Base-by-base conservation (phyloP, 2,888 invertebrate genomes). In the Aporophyla nigra region DNA sequence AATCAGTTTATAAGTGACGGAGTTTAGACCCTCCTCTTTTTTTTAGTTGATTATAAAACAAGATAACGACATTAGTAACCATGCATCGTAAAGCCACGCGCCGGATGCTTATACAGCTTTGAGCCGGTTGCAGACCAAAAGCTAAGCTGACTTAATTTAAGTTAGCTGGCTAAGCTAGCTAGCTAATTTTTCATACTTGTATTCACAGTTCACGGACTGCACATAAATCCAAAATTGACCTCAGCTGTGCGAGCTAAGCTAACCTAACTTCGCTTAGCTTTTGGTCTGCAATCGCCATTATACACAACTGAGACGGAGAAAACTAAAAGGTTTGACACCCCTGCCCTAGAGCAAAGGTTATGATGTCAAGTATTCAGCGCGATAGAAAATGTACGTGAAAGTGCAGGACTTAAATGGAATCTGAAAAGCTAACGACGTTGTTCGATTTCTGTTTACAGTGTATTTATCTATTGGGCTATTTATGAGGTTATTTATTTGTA, bases 341-440 rank as follows among this genome's bases (percentile, higher is more conserved):
- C 83, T 86, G 68, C 7, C 54, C 2, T 67, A 62, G 46, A 78
- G 84, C 66, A 72, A 71, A 85, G 86, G 80, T 84, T 84, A 80
- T 84, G 84, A 86, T 76, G 84, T 74, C 86, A 83, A 83, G 86
- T 82, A 74, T 74, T 71, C 78, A 71, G 54, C 65, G 83, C 70
- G 83, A 83, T 86, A 77, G 86, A 77, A 83, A 77, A 86, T 86
- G 58, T 76, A 66, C 86, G 68, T 58, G 76, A 71, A 83, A 82
- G 82, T 83, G 76, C 85, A 75, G 51, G 81, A 75, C 68, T 85
- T 76, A 54, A 76, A 73, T 85, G 67, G 71, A 73, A 77, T 74
- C 63, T 71, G 70, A 65, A 73, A 63, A 62, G 69, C 72, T 86
- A 78, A 77, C 84, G 70, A 83, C 61, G 59, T 62, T 71, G 68